Evolutionary conservation across 2,797 vertebrate genomes (phyloP).

Genomic region (Xenentodon cancila): DNA sequence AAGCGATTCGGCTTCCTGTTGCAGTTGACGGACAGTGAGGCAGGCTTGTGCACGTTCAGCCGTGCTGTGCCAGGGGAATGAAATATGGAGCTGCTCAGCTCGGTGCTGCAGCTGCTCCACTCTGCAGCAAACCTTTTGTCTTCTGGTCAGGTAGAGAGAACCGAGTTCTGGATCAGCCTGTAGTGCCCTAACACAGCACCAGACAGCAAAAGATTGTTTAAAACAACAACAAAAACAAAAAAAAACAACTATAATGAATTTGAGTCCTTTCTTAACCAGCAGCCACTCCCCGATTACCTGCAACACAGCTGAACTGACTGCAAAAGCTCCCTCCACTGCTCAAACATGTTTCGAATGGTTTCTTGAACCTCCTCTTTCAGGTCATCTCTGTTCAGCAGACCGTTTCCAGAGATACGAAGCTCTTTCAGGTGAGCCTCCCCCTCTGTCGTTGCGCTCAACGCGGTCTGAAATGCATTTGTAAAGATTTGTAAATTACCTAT

Average conservation of each 20-base stretch:
- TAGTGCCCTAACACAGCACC: slow-evolving; percentile 32
- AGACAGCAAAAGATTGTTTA: not conserved
- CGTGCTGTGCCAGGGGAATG: slow-evolving; percentile 54
- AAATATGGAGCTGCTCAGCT: slow-evolving; percentile 39
- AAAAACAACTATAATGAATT: no score
- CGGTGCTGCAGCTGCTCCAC: slow-evolving; percentile 43
- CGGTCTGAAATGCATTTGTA: slow-evolving; percentile 29
- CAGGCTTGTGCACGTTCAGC: slow-evolving; percentile 26
- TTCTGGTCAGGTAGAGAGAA: slow-evolving; percentile 27
- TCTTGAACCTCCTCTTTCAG: slow-evolving; percentile 38
- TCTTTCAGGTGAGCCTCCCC: slow-evolving; percentile 8
- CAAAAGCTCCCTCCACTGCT: slow-evolving; percentile 8
- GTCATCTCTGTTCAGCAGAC: slow-evolving; percentile 17
- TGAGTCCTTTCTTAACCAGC: not conserved
- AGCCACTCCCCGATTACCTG: slow-evolving; percentile 10
- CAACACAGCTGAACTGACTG: slow-evolving; percentile 14
- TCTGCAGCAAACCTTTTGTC: slow-evolving; percentile 16
- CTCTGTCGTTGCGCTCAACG: not conserved
- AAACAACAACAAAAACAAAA: no score
- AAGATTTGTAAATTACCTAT: not conserved
- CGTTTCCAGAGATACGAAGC: slow-evolving; percentile 11
- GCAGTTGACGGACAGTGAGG: slow-evolving; percentile 27
- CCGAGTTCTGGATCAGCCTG: slow-evolving; percentile 35
- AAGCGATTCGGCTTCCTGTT: slow-evolving; percentile 38
- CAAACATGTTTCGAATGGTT: slow-evolving; percentile 17